A percentile compares a stretch with the other conserved stretches of the same genome.
phyloP scores from a whole-genome alignment of 2,888 invertebrate genomes.

The Polyploca ridens region DNA sequence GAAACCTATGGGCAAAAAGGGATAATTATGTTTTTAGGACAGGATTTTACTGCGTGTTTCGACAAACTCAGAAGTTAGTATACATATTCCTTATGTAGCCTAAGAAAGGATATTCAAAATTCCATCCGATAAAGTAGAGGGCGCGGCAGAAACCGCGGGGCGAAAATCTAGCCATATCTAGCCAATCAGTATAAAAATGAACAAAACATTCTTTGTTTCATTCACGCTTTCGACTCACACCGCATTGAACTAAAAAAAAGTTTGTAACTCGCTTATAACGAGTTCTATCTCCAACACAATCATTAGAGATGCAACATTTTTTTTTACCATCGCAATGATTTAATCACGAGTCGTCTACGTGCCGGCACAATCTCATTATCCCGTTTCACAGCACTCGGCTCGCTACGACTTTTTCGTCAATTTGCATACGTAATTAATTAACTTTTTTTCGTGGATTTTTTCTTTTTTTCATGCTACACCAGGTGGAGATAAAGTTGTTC shows the following conservation, averaged over 20 bases:
- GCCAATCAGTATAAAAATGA: neutral
- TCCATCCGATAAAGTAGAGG: too few relatives aligned
- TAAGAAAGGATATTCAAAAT: too few relatives aligned
- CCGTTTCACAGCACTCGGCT: slow-evolving; percentile 55
- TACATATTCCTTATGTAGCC: too few relatives aligned
- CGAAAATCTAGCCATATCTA: neutral
- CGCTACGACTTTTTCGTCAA: slow-evolving; percentile 75
- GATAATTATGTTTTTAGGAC: too few relatives aligned
- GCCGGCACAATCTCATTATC: slow-evolving; percentile 78
- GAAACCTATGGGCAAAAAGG: too few relatives aligned
- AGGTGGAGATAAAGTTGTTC: slow-evolving; percentile 57
- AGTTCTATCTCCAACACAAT: slow-evolving; percentile 34
- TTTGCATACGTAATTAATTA: slow-evolving; percentile 83
- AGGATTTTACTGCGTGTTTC: too few relatives aligned
- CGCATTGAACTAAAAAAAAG: slow-evolving; percentile 6
- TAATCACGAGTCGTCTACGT: slow-evolving; percentile 64
- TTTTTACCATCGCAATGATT: slow-evolving; percentile 63
- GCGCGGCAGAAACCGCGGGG: too few relatives aligned
- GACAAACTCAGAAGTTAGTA: too few relatives aligned
- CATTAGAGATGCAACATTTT: slow-evolving; percentile 54
- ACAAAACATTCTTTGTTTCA: neutral
- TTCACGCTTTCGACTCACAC: neutral
- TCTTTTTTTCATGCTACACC: slow-evolving; percentile 51
- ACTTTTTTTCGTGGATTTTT: slow-evolving; percentile 66
- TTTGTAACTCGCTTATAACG: slow-evolving; percentile 11